phyloP scores from a whole-genome alignment of 1,140 invertebrate genomes.

The Dendroctonus valens region DNA sequence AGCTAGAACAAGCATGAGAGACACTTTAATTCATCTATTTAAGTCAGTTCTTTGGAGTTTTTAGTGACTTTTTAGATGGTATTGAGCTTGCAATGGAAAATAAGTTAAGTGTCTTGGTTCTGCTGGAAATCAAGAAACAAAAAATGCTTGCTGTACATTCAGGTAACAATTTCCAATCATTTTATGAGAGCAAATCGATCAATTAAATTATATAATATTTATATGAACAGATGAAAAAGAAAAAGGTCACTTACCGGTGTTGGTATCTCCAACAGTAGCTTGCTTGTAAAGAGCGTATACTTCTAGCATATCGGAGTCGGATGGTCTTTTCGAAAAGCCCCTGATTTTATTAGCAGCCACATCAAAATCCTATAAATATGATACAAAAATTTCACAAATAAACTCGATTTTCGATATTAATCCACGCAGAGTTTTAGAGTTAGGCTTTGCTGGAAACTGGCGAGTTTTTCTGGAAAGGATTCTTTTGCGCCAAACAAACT shows the following conservation, averaged over 20 bases:
- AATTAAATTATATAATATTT: no score
- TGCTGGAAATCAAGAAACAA: no score
- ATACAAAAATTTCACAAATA: background rate
- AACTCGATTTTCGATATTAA: no score
- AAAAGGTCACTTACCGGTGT: conserved; percentile 58
- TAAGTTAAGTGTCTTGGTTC: no score
- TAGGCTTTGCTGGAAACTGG: background rate
- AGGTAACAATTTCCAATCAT: no score
- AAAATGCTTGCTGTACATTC: no score
- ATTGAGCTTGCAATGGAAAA: no score
- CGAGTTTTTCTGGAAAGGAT: background rate
- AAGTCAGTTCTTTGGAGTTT: no score
- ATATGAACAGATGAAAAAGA: no score
- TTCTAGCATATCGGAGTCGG: conserved; percentile 70
- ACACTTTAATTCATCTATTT: background rate
- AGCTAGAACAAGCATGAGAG: conserved; percentile 22
- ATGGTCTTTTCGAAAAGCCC: conserved; percentile 62
- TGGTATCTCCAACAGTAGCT: conserved; percentile 69
- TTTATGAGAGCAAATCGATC: no score
- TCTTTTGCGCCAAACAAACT: background rate
- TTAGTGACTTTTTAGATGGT: no score
- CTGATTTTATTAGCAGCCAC: conserved; percentile 73
- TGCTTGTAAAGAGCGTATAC: conserved; percentile 80
- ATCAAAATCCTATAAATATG: conserved; percentile 62
- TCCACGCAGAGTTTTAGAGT: background rate